Percentiles rank a stretch among this genome's conserved stretches.
phyloP scores from a whole-genome alignment of 2,113 vertebrate genomes.

The Picathartes gymnocephalus region DNA sequence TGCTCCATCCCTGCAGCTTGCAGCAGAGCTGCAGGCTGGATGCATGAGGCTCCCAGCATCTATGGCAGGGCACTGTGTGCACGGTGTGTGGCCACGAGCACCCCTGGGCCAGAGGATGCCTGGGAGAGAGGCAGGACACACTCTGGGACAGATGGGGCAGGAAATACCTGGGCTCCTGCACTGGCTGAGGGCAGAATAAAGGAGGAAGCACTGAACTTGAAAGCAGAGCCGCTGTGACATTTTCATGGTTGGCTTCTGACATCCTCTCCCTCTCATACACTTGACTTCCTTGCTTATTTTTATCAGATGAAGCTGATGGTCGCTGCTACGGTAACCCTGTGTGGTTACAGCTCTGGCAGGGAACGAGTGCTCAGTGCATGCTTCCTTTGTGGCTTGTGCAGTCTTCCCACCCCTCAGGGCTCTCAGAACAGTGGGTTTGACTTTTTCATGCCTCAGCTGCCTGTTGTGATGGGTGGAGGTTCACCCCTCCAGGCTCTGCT shows the following conservation, averaged over 20 bases:
- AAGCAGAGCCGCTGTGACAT: conserved; percentile 40
- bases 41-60: neutral
- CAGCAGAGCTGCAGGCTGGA: neutral
- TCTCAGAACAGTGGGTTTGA: neutral
- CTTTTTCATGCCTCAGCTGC: neutral
- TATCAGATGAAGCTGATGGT: conserved; percentile 61
- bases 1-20: neutral
- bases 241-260: conserved; percentile 53
- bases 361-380: neutral
- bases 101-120: neutral
- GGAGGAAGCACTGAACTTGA: conserved; percentile 33
- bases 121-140: neutral
- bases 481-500: neutral
- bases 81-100: accelerated
- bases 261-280: neutral
- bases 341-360: conserved; percentile 38
- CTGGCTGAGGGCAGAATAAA: neutral
- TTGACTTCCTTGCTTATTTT: conserved; percentile 64
- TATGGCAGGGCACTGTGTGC: neutral
- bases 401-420: neutral
- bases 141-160: neutral
- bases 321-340: conserved; percentile 42
- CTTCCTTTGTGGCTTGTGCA: conserved; percentile 66
- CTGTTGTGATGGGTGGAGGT: neutral
- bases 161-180: neutral